Percentiles rank a stretch among this genome's conserved stretches.
Conservation (phyloP, 1,140 invertebrate species). For the Aphidius gifuensis region DNA sequence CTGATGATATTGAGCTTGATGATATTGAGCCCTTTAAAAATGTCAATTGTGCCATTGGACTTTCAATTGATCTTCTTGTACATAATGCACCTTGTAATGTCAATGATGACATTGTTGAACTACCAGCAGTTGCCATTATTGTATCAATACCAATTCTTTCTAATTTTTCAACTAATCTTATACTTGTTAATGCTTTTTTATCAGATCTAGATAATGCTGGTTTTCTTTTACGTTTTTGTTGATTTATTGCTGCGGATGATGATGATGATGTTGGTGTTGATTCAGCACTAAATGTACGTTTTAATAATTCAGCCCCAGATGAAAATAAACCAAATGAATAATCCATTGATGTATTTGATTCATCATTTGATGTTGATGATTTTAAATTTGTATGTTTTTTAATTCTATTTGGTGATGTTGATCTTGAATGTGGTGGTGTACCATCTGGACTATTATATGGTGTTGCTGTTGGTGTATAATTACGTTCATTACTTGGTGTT, state of each 20-base stretch:
- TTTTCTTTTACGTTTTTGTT: conserved; percentile 50
- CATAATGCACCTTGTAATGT: conserved; percentile 58
- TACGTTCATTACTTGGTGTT: conserved; percentile 64
- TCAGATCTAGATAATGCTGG: conserved; percentile 54
- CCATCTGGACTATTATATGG: conserved; percentile 77
- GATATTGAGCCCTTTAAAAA: conserved; percentile 62
- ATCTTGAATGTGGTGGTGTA: conserved; percentile 58
- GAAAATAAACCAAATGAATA: conserved; percentile 65
- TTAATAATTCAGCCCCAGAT: conserved; percentile 72
- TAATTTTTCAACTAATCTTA: conserved; percentile 65
- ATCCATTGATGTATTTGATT: conserved; percentile 35
- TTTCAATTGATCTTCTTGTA: conserved; percentile 58
- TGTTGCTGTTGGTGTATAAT: conserved; percentile 75
- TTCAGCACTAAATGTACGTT: conserved; percentile 63
- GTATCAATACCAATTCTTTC: conserved; percentile 68
- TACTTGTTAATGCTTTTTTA: conserved; percentile 53
- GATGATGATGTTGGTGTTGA: conserved; percentile 34
- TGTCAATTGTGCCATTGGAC: conserved; percentile 73
- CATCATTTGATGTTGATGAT: too few relatives aligned
- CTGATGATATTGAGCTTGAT: conserved; percentile 39
- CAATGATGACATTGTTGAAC: conserved; percentile 55
- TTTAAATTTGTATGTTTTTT: conserved; percentile 19
- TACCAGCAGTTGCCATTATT: conserved; percentile 57
- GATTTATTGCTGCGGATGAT: conserved; percentile 27
- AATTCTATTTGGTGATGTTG: conserved; percentile 54